phyloP scores from a whole-genome alignment of 2,113 vertebrate genomes.

The Chaetodon trifascialis region DNA sequence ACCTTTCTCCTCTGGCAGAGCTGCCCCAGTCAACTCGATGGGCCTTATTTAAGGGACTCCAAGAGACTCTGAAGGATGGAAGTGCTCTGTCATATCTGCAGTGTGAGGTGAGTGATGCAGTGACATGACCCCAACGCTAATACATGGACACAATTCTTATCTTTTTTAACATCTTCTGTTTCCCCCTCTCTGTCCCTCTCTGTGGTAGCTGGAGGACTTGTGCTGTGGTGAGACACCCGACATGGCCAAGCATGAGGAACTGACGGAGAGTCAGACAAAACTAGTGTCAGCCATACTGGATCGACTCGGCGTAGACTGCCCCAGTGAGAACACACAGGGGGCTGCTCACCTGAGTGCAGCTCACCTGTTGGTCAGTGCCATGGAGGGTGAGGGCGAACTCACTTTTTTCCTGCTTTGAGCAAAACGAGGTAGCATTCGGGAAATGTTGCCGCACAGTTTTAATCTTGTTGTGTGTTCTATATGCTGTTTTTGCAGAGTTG shows the following conservation, averaged over 20 bases:
- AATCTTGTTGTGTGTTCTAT: not conserved
- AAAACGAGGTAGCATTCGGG: not conserved
- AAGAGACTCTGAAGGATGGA: constrained; percentile 77
- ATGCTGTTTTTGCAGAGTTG: constrained; percentile 83
- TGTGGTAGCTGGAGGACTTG: constrained; percentile 84
- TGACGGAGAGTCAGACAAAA: not conserved
- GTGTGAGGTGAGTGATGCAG: constrained; percentile 82
- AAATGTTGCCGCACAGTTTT: not conserved
- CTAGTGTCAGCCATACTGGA: constrained; percentile 64
- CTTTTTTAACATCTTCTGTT: not conserved
- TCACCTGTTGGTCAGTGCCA: constrained; percentile 88
- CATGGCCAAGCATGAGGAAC: constrained; percentile 1
- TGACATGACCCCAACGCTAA: not conserved
- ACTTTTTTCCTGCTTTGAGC: not conserved
- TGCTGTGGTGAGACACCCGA: constrained; percentile 63
- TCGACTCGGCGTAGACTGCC: constrained; percentile 35
- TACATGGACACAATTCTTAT: not conserved
- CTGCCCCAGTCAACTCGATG: constrained; percentile 59
- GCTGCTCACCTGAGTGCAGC: constrained; percentile 75
- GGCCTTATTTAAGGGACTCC: constrained; percentile 77
- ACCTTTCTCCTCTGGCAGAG: constrained; percentile 82
- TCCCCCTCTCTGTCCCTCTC: not conserved
- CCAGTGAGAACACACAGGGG: not conserved
- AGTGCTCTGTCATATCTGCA: constrained; percentile 82
- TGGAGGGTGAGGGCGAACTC: constrained; percentile 85